phyloP scores from a whole-genome alignment of 2,113 vertebrate genomes.

The Colistium nudipinnis region DNA sequence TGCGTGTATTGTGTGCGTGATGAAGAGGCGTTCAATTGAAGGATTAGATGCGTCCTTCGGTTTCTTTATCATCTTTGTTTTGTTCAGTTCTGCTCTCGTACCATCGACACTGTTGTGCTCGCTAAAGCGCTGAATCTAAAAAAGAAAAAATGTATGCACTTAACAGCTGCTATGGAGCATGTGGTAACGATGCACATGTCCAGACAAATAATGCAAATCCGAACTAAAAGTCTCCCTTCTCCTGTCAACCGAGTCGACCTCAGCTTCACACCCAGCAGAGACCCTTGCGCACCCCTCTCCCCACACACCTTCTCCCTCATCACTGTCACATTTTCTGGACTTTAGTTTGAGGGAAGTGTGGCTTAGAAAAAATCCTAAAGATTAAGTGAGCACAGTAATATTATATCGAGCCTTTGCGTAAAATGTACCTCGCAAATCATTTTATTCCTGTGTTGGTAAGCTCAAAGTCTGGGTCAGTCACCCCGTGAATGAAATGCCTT shows the following conservation, averaged over 20 bases:
- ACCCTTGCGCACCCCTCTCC: slow-evolving; percentile 15
- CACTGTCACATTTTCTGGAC: slow-evolving; percentile 44
- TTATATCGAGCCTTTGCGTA: slow-evolving; percentile 46
- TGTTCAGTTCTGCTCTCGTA: too few species aligned
- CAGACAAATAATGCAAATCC: slow-evolving; percentile 60
- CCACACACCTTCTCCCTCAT: slow-evolving; percentile 48
- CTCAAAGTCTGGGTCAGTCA: slow-evolving; percentile 18
- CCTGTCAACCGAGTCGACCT: slow-evolving; percentile 35
- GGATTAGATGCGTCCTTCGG: too few species aligned
- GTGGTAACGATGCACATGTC: slow-evolving; percentile 39
- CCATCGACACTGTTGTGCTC: neutral
- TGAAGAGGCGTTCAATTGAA: too few species aligned
- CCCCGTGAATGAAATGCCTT: slow-evolving; percentile 21
- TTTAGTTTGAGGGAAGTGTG: slow-evolving; percentile 37
- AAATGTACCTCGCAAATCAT: too few species aligned
- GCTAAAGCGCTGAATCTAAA: neutral
- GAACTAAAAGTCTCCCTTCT: slow-evolving; percentile 45
- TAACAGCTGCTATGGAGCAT: slow-evolving; percentile 46
- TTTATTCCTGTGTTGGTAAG: slow-evolving; percentile 25
- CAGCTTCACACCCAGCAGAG: slow-evolving; percentile 59
- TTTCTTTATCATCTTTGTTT: too few species aligned
- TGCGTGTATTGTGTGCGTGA: neutral
- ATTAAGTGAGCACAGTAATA: slow-evolving; percentile 10
- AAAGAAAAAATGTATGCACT: neutral
- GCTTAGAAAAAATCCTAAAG: slow-evolving; percentile 19